Evolutionary conservation across 2,113 vertebrate genomes (phyloP).

Genomic region (Gavia stellata): DNA sequence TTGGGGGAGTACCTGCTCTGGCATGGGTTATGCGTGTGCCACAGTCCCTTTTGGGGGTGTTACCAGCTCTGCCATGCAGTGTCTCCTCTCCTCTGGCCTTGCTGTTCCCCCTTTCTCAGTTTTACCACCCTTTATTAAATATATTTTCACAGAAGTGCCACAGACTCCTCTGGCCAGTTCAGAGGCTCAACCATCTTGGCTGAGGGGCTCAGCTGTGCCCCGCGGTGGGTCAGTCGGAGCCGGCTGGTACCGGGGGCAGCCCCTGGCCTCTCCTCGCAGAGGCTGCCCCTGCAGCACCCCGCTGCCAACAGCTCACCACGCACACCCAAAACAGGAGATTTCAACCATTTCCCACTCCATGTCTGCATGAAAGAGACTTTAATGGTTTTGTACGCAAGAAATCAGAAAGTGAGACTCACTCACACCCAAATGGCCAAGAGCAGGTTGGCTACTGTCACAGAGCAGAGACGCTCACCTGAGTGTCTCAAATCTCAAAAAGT

Average conservation of each 20-base stretch:
- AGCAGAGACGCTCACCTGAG: neutral
- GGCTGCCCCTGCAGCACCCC: neutral
- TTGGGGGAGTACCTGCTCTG: neutral
- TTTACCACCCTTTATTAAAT: neutral
- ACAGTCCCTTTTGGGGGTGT: neutral
- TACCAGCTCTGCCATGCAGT: neutral
- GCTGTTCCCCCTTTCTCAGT: neutral
- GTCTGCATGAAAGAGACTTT: neutral
- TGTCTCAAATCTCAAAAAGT: neutral
- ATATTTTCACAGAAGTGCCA: neutral
- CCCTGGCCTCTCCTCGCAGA: neutral
- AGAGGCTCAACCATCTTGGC: neutral
- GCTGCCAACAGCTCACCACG: neutral
- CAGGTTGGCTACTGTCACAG: neutral
- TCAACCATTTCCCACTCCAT: neutral
- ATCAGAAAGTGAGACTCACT: neutral
- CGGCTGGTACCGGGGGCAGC: rapidly evolving
- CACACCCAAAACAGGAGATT: neutral
- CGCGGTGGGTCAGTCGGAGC: neutral
- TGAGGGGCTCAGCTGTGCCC: neutral
- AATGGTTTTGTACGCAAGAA: neutral
- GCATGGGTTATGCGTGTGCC: neutral
- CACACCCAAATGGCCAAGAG: neutral
- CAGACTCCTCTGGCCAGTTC: neutral
- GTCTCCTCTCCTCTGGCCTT: neutral